These are phyloP conservation scores for Zosterops hypoxanthus DNA, from an alignment of 2,113 vertebrate species.

Conservation along the genomic window DNA sequence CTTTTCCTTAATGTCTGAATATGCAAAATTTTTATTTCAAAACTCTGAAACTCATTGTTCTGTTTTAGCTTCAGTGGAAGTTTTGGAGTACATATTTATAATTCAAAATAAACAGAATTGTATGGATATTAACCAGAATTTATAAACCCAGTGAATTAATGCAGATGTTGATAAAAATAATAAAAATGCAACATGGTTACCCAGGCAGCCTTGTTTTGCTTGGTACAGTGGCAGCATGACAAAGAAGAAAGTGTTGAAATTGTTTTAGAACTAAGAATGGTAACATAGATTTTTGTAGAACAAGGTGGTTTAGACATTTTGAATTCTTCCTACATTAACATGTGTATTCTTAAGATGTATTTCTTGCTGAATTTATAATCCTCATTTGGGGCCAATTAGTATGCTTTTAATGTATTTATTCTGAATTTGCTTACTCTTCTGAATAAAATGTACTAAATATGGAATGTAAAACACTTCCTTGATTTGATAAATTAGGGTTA, in stretches of 20 bases:
- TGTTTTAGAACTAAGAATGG: background rate
- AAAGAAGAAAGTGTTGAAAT: background rate
- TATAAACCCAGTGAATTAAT: background rate
- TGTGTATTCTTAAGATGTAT: background rate
- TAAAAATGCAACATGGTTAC: background rate
- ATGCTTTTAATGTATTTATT: background rate
- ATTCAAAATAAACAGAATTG: background rate
- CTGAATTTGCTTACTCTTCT: background rate
- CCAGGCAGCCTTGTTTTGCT: background rate
- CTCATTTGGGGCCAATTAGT: background rate
- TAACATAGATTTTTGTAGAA: background rate
- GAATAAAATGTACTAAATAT: background rate
- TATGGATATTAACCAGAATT: background rate
- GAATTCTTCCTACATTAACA: background rate
- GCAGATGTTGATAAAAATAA: background rate
- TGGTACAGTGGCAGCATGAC: background rate
- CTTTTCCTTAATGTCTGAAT: background rate
- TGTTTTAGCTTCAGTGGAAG: background rate
- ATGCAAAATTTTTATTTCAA: background rate
- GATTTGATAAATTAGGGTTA: background rate
- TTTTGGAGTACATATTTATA: background rate
- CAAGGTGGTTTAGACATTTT: background rate
- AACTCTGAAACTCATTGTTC: background rate
- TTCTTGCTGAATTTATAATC: background rate
- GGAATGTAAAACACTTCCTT: background rate